Base-by-base conservation (phyloP, 2,888 invertebrate species). In the Nasonia oneida region DNA sequence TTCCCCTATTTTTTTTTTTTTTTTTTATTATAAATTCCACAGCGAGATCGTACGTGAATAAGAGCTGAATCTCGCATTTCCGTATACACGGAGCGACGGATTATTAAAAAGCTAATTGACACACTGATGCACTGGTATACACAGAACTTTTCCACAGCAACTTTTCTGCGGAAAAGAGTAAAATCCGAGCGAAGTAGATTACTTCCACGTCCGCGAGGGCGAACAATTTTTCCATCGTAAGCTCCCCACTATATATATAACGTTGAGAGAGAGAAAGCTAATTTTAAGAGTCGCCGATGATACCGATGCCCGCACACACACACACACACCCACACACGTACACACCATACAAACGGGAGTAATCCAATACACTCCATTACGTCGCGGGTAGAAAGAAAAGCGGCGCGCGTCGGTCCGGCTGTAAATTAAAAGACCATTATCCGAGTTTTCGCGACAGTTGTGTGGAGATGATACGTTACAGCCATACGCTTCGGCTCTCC, bases 371-470 rank as follows among this genome's bases (percentile, higher is more conserved):
- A 61, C 61, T 61, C 23, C 64, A 64, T 64, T 64, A 23, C 18
- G n/a, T 23, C 23, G 37, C 37, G 37, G 3, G 23, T 10, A 64
- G 23, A 64, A 64, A 64, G 23, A 23, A 12, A 23, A 64, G 73
- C 23, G n/a, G 5, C 73, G 29, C 29, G 0, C 39, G 73, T 73
- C 42, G 39, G n/a, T 50, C 39, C n/a, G 57, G 8, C 37, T 39
- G 77, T 61, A 77, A 77, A 83, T 83, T 76, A 53, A 83, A 83
- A 70, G 82, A 18, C 76, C 76, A 76, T 76, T 83, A 76, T 14
- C 76, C 1, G 23, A 10, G 81, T 61, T n/a, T 61, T 23, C 10
- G 33, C 67, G 67, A 67, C 67, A 67, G 67, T 2, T 67, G 1
- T 29, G 67, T 29, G 67, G 29, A 67, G 12, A 33, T 33, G 33